Conservation (phyloP, 2,113 vertebrate species). For the Elaphurus davidianus region DNA sequence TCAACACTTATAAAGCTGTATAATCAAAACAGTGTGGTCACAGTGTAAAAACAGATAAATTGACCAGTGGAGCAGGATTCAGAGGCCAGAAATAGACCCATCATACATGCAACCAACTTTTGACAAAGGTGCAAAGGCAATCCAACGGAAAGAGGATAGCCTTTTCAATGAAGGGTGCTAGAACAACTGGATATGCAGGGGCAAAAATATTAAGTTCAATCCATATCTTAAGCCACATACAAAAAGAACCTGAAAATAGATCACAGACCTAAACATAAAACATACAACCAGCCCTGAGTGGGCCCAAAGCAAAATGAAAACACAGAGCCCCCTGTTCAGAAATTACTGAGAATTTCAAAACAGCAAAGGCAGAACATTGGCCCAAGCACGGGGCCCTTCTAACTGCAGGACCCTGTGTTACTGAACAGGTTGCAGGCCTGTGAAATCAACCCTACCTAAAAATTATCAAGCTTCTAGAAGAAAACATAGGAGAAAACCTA, state of each 20-base stretch:
- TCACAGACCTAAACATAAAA: neutral
- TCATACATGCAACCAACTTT: neutral
- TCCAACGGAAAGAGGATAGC: neutral
- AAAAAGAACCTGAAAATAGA: neutral
- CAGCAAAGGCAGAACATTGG: neutral
- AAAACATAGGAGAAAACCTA: neutral
- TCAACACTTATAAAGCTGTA: neutral
- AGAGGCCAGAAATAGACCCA: neutral
- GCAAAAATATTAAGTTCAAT: neutral
- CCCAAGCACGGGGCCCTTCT: neutral
- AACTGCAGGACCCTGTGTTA: accelerated
- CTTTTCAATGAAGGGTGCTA: neutral
- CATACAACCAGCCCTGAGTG: neutral
- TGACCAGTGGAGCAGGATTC: neutral
- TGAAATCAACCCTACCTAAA: neutral
- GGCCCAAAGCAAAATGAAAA: neutral
- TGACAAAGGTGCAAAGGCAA: neutral
- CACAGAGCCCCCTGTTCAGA: neutral
- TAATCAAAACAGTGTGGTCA: neutral
- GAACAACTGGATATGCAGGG: neutral
- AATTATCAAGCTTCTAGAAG: neutral
- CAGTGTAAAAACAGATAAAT: neutral
- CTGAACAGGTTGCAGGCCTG: neutral
- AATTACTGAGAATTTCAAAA: conserved; percentile 9
- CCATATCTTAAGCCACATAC: neutral